Evolutionary conservation across 2,113 vertebrate species (phyloP).

Genomic region (Petroica traversi): DNA sequence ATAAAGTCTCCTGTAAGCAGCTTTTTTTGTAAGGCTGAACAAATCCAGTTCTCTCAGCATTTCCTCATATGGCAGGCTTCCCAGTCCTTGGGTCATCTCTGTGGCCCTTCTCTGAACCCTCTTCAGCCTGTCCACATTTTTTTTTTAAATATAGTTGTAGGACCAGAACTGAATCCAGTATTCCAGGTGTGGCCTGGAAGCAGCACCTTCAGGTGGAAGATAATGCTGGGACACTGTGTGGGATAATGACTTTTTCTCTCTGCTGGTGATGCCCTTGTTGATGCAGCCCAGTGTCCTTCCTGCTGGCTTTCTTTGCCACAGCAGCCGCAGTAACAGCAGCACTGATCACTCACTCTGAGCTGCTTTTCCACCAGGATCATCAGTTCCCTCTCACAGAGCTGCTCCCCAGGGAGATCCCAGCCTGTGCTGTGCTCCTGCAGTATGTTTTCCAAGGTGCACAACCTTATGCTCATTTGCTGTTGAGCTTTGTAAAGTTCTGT

Average conservation of each 20-base stretch:
- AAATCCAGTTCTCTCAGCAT: background rate
- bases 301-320: background rate
- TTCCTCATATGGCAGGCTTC: background rate
- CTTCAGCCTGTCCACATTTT: too few species aligned
- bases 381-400: background rate
- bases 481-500: background rate
- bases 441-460: background rate
- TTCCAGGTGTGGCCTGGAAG: background rate
- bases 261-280: background rate
- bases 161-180: background rate
- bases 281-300: background rate
- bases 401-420: background rate
- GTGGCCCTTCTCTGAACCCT: background rate
- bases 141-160: too few species aligned
- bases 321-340: background rate
- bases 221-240: background rate
- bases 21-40: background rate
- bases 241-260: background rate
- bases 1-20: background rate
- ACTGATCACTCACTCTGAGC: background rate
- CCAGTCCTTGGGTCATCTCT: background rate
- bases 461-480: background rate
- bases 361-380: background rate
- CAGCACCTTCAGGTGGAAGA: background rate
- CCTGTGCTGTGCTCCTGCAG: background rate